These are phyloP conservation scores for Drosophila repleta DNA, from an alignment of 1,140 invertebrate species.

Conservation along the genomic window DNA sequence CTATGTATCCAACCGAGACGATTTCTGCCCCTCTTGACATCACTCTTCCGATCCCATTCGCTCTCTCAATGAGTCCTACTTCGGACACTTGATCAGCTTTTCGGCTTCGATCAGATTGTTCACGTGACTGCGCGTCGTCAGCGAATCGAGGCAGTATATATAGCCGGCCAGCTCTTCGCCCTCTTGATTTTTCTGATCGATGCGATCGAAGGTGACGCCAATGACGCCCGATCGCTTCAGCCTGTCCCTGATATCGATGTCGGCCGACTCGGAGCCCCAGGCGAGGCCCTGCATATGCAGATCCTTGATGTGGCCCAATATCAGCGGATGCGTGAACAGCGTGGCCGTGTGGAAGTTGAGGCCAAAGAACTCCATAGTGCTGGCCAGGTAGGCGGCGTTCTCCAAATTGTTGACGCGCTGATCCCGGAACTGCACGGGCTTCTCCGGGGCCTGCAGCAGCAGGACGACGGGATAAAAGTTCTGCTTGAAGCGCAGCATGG, in stretches of 20 bases:
- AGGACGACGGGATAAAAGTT: slow-evolving; percentile 96
- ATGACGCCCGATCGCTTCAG: slow-evolving; percentile 34
- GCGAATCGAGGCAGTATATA: slow-evolving; percentile 52
- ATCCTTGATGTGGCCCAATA: slow-evolving; percentile 82
- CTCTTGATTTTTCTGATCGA: slow-evolving; percentile 49
- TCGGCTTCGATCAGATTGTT: slow-evolving; percentile 26
- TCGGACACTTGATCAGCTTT: slow-evolving; percentile 36
- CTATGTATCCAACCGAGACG: background rate
- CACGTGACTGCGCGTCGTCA: slow-evolving; percentile 25
- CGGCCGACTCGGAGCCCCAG: slow-evolving; percentile 25
- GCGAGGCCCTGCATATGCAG: slow-evolving; percentile 16
- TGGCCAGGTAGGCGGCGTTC: slow-evolving; percentile 90
- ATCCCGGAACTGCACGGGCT: slow-evolving; percentile 92
- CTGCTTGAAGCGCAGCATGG: slow-evolving; percentile 95
- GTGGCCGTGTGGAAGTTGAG: slow-evolving; percentile 95
- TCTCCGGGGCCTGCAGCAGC: slow-evolving; percentile 90
- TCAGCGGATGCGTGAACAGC: slow-evolving; percentile 89
- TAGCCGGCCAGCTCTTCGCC: slow-evolving; percentile 37
- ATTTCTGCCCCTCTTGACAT: background rate
- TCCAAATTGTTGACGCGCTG: slow-evolving; percentile 90
- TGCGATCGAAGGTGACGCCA: slow-evolving; percentile 57
- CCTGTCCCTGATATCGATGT: background rate
- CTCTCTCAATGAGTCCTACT: background rate
- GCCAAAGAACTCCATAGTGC: slow-evolving; percentile 91
- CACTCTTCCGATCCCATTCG: background rate